phyloP scores from a whole-genome alignment of 1,140 invertebrate genomes.

The Apis dorsata region DNA sequence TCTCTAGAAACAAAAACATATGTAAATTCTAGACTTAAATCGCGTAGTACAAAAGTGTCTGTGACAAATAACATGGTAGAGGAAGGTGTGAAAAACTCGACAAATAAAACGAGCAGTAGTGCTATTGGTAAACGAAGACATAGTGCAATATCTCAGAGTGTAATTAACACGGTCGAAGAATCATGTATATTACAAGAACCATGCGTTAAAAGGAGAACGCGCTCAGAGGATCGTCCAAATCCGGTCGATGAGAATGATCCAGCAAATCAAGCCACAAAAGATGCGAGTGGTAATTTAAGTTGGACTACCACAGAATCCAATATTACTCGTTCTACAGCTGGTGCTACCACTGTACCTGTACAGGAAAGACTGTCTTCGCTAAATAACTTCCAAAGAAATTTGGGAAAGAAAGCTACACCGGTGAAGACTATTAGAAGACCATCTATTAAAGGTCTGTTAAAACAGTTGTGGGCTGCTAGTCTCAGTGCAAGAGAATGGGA shows the following conservation, averaged over 20 bases:
- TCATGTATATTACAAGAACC: slow-evolving; percentile 57
- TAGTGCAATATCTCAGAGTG: slow-evolving; percentile 64
- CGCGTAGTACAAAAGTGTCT: slow-evolving; percentile 41
- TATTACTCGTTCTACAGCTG: slow-evolving; percentile 23
- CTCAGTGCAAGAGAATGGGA: slow-evolving; percentile 74
- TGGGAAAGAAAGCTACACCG: slow-evolving; percentile 76
- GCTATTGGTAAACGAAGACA: slow-evolving; percentile 64
- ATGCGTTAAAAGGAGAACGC: slow-evolving; percentile 70
- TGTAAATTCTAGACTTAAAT: slow-evolving; percentile 58
- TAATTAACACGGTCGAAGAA: slow-evolving; percentile 37
- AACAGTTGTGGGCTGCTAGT: slow-evolving; percentile 68
- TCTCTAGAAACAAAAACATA: slow-evolving; percentile 53
- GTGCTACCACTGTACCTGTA: slow-evolving; percentile 33
- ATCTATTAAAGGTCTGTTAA: slow-evolving; percentile 72
- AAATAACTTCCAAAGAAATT: slow-evolving; percentile 73
- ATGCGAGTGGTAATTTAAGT: slow-evolving; percentile 65
- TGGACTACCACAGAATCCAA: slow-evolving; percentile 65
- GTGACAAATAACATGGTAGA: slow-evolving; percentile 13
- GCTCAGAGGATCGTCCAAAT: slow-evolving; percentile 71
- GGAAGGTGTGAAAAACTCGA: slow-evolving; percentile 15
- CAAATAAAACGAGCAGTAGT: slow-evolving; percentile 8
- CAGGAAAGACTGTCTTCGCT: slow-evolving; percentile 70
- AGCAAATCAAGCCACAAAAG: slow-evolving; percentile 65
- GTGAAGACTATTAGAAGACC: slow-evolving; percentile 73
- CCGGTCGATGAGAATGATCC: slow-evolving; percentile 76